Conservation (phyloP, 37 sponge, comb jelly and placozoan species). For the Chondrilla cf. caribensis region DNA sequence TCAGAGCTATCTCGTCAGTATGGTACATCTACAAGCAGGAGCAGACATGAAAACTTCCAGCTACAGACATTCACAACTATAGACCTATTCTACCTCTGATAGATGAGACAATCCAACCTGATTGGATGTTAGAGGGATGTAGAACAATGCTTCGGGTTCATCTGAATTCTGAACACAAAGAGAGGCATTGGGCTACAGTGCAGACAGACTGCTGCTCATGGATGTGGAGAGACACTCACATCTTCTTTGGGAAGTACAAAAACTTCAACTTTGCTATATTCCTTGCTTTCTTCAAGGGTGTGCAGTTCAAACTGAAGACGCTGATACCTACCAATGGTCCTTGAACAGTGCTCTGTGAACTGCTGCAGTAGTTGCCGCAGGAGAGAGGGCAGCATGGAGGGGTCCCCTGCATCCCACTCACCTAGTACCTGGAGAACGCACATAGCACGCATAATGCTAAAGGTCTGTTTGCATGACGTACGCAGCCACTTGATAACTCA, state of each 20-base stretch:
- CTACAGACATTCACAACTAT: background rate
- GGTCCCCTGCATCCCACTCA: constrained; percentile 41
- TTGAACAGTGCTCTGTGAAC: constrained; percentile 40
- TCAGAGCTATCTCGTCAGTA: constrained; percentile 45
- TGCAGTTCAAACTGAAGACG: constrained; percentile 65
- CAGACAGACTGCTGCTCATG: background rate
- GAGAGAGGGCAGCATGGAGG: constrained; percentile 20
- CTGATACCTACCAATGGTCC: constrained; percentile 24
- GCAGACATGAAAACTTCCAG: background rate
- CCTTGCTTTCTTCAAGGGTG: constrained; percentile 32
- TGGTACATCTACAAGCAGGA: constrained; percentile 34
- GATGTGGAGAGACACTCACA: background rate
- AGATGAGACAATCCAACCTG: constrained; percentile 37
- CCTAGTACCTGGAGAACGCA: background rate
- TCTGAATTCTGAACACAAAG: background rate
- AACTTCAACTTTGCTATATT: constrained; percentile 5
- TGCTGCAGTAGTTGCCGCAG: constrained; percentile 56
- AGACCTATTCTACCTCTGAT: background rate
- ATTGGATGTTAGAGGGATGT: constrained; percentile 50
- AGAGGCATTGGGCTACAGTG: background rate
- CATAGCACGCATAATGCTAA: too few species aligned
- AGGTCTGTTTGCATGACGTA: too few species aligned
- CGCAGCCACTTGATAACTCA: constrained; percentile 6
- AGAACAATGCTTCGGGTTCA: constrained; percentile 55
- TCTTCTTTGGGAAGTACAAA: background rate